Evolutionary conservation across 2,113 vertebrate species (phyloP).

Genomic region (Anoura caudifer): DNA sequence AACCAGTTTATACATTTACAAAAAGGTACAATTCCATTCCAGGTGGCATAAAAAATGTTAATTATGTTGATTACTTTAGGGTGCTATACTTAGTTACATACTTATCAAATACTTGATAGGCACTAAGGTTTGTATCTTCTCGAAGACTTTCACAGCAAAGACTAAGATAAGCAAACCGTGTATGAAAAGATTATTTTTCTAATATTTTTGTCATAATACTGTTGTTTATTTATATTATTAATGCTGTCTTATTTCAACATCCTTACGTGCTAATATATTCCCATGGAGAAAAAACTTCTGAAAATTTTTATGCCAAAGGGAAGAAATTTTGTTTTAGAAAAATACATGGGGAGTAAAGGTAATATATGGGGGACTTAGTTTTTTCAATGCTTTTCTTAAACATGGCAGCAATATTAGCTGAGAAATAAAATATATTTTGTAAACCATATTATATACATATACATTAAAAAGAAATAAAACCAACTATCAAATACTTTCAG

Average conservation of each 20-base stretch:
- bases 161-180: neutral
- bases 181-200: neutral
- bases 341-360: neutral
- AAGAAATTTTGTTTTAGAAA: conserved; percentile 19
- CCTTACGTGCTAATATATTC: neutral
- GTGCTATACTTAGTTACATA: neutral
- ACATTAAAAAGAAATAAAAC: neutral
- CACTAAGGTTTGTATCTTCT: neutral
- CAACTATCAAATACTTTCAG: neutral
- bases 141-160: neutral
- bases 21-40: conserved; percentile 17
- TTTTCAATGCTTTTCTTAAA: conserved; percentile 22
- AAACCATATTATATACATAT: neutral
- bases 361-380: conserved; percentile 4
- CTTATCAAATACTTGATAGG: neutral
- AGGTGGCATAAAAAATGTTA: neutral
- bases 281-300: neutral
- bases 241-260: conserved; percentile 22
- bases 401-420: neutral
- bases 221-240: neutral
- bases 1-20: neutral
- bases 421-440: conserved; percentile 40
- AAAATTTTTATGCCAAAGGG: neutral
- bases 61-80: neutral
- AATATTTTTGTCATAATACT: neutral